Percentiles rank a stretch among this genome's conserved stretches.
These are phyloP conservation scores for Leptinotarsa undecemlineata DNA, from an alignment of 1,140 invertebrate species.

Conservation along the genomic window DNA sequence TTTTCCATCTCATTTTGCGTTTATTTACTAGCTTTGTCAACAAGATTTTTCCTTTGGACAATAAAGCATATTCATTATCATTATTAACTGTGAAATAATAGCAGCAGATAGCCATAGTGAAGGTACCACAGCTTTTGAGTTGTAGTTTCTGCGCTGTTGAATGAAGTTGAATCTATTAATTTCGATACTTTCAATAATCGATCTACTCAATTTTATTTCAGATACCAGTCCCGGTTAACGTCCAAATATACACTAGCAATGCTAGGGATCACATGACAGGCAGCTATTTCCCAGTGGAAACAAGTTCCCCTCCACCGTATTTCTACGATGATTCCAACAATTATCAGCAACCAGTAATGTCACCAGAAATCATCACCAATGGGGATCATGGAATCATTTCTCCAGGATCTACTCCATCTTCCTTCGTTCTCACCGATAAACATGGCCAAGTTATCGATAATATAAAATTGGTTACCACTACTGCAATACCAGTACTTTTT, in stretches of 20 bases:
- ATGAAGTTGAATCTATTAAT: too few relatives aligned
- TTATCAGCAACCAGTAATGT: not conserved
- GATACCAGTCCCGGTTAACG: constrained; percentile 22
- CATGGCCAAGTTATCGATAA: constrained; percentile 17
- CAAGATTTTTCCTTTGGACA: too few relatives aligned
- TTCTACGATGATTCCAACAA: not conserved
- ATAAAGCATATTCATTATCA: too few relatives aligned
- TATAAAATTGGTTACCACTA: constrained; percentile 13
- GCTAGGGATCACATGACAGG: constrained; percentile 25
- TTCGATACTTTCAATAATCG: too few relatives aligned
- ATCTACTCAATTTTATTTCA: not conserved
- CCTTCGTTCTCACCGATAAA: constrained; percentile 19
- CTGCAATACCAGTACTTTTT: not conserved
- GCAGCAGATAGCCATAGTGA: too few relatives aligned
- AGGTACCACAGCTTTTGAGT: too few relatives aligned
- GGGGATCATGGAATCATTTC: constrained; percentile 8
- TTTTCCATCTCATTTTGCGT: too few relatives aligned
- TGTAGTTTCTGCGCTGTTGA: too few relatives aligned
- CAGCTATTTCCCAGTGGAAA: constrained; percentile 24
- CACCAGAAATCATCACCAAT: constrained; percentile 15
- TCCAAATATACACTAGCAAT: constrained; percentile 37
- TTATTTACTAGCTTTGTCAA: too few relatives aligned
- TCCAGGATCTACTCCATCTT: constrained; percentile 17
- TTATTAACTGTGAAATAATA: too few relatives aligned
- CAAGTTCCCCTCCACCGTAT: constrained; percentile 11